Base-by-base conservation (phyloP, 2,113 vertebrate genomes). In the Scalopus aquaticus region DNA sequence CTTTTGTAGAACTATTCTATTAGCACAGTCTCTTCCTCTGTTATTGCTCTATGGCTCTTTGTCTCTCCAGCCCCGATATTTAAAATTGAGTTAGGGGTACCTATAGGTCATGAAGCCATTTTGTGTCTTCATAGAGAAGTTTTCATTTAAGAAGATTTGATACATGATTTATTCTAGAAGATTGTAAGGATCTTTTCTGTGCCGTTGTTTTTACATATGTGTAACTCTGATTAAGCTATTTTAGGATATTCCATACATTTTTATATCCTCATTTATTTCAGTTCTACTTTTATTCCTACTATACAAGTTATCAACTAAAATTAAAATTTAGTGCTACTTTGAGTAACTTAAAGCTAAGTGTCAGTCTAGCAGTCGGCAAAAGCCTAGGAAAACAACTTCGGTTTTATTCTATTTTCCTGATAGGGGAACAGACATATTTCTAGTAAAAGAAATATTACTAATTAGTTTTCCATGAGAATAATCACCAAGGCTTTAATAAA, bases 301-400 rank as follows among this genome's bases (percentile, higher is more conserved):
- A 24, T 81, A 65, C 22, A 73, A 26, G 22, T 82, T 90, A 94
- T 80, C 74, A 95, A 37, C 49, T 70, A 64, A 69, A 88, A 95
- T 97, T 87, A 93, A 77, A 77, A 37, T 95, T 84, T 95, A 93
- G 74, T 80, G 39, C 72, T 95, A 26, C 17, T 86, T 81, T 79
- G 56, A 82, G 90, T 84, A 74, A 88, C n/a, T 82, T 95, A 90
- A 87, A 95, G 51, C 24, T 79, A 62, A 76, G 5, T 37, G 32
- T 85, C 69, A 78, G 49, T 51, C 67, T 80, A 90, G 13, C 10
- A 10, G 30, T 70, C 93, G 80, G 77, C 56, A 76, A 35, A 39
- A 86, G 82, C 51, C 20, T 88, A 85, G 81, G 60, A 88, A 88
- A 91, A 39, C 17, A 78, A 51, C 77, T 90, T 77, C 42, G 73